A percentile compares a stretch with the other conserved stretches of the same genome.
Conservation (phyloP, 2,113 vertebrate genomes). For the Cercopithecus mona region DNA sequence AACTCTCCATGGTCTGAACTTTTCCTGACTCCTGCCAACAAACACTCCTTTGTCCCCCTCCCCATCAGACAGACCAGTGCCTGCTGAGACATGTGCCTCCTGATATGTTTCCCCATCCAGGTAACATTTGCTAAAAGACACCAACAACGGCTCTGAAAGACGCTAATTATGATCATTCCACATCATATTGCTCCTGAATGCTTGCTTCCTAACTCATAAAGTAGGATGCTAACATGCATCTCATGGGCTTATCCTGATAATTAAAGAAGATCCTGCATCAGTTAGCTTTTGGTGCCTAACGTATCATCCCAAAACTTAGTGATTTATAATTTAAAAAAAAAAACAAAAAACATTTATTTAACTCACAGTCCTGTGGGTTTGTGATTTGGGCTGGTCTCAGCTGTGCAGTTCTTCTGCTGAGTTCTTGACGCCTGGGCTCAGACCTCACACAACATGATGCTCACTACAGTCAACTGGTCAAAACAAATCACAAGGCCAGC, state of each 20-base stretch:
- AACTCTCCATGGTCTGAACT: background rate
- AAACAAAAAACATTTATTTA: background rate
- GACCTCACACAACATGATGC: background rate
- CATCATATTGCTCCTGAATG: background rate
- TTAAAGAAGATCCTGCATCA: background rate
- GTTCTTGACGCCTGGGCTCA: background rate
- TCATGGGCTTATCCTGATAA: background rate
- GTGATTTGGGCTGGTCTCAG: background rate
- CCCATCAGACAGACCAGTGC: background rate
- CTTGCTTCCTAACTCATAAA: background rate
- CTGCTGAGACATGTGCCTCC: background rate
- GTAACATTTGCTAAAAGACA: background rate
- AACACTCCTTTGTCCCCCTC: background rate
- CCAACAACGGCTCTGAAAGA: background rate
- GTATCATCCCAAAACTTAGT: background rate
- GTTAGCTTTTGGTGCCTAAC: background rate
- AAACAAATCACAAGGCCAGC: background rate
- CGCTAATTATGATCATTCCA: background rate
- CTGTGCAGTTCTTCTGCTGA: background rate
- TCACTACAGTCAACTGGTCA: background rate
- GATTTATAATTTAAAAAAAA: background rate
- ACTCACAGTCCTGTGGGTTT: background rate
- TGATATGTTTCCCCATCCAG: background rate
- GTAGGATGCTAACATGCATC: background rate
- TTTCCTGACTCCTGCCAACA: background rate